Evolutionary conservation across 2,797 vertebrate species (phyloP), one percentile per base, ranked within the genome.

Genomic region (Hafferia zeledoni): DNA sequence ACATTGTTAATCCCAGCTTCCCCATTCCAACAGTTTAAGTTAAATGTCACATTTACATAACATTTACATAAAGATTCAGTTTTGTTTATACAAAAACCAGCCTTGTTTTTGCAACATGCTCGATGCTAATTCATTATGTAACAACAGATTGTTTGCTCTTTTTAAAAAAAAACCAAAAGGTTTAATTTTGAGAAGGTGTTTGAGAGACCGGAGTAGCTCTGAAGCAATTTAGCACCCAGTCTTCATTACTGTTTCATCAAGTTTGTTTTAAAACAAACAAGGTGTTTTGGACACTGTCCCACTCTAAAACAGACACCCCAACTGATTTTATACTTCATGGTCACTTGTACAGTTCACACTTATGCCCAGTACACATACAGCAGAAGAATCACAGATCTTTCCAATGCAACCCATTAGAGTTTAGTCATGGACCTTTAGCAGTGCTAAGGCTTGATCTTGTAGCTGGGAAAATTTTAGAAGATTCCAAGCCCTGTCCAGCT

Each of bases 41-140:
- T 94, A 97, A 96, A 97, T 97, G 94, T 93, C 95, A 93, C 63
- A 97, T 97, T 96, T 96, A 93, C 94, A 97, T 96, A 96, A 95
- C 52, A 96, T 96, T 96, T 96, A 91, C 95, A 95, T 95, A 93
- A 94, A 96, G 79, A 96, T 80, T 87, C 64, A 1, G 52, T 46
- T 90, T 89, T 96, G 95, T 97, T 97, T 93, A 95, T 87, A 94
- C 80, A 93, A 96, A 96, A 33, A 44, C 37, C 72, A 83, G 89
- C 28, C 67, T 95, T 93, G 89, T 94, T 96, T 96, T 95, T 87
- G 63, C 94, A 97, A 94, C 93, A 95, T 37, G 13, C 37, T 94
- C 13, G 0, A 90, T 63, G 31, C 35, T 81, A 93, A 95, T 95
- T 93, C 71, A 87, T 93, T 91, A 80, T 82, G 28, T 44, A 94